Evolutionary conservation across 2,113 vertebrate species (phyloP), one percentile per base, ranked within the genome.

Genomic region (Australoheros scitulus): DNA sequence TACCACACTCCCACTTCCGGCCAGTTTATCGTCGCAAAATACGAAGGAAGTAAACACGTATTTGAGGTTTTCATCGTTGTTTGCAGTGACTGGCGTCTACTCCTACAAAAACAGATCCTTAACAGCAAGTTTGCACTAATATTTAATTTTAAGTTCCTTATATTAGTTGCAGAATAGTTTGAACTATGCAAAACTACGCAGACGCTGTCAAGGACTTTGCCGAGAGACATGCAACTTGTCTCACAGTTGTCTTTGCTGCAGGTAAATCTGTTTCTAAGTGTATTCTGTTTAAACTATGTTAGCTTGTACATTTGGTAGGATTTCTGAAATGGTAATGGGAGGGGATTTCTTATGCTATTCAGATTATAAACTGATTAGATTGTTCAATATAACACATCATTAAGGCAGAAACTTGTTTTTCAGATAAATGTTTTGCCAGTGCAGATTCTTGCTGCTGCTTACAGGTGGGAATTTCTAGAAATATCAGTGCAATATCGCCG

Each of bases 101-200:
- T 20, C 14, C 5, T n/a, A 18, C 57, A 36, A 38, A 1, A 17
- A 5, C 1, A 4, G 1, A 1, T 7, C 11, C 20, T 15, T 13
- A 22, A 38, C 10, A 60, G 11, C 4, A 43, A 13, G 2, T 36
- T 57, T 26, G 26, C 15, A 4, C 2, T 14, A 4, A 3, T 43
- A 14, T 22, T 10, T 2, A 2, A 1, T 24, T 52, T 2, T 20
- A 14, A 52, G 26, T 47, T 9, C 5, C 20, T 18, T 2, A n/a
- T 59, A 68, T 32, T 22, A 29, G 41, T 61, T 50, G 3, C 7
- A 56, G 36, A 55, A 55, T 61, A 34, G 7, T 32, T 36, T 34
- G 6, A 63, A 87, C 61, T 15, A 94, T 93, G 93, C 81, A 91
- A 60, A 86, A 87, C 56, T 92, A 90, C 82, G 24, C 61, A 32